phyloP scores from a whole-genome alignment of 1,140 invertebrate species.

The Trachymyrmex septentrionalis region DNA sequence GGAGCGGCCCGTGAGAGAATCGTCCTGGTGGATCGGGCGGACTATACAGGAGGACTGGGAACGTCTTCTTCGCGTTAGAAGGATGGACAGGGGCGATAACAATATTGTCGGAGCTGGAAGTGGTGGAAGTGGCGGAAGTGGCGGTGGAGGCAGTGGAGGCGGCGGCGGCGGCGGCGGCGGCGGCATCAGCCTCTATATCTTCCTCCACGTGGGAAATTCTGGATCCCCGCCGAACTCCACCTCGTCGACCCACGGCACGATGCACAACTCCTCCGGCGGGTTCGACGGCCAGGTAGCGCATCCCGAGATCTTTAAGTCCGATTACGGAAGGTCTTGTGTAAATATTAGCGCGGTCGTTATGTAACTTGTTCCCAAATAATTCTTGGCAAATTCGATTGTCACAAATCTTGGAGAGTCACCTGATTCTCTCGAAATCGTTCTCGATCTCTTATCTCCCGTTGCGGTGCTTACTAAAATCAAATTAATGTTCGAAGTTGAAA shows the following conservation, averaged over 20 bases:
- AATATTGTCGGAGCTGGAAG: slow-evolving; percentile 52
- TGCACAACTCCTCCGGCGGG: slow-evolving; percentile 77
- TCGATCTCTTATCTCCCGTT: neutral
- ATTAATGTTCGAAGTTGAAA: neutral
- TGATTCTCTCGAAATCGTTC: neutral
- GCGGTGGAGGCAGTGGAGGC: slow-evolving; percentile 4
- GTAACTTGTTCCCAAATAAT: neutral
- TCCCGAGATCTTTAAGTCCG: neutral
- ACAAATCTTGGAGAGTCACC: neutral
- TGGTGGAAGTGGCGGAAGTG: slow-evolving; percentile 7
- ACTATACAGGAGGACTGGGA: slow-evolving; percentile 8
- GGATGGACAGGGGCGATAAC: slow-evolving; percentile 81
- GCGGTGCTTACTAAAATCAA: neutral
- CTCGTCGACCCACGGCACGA: slow-evolving; percentile 74
- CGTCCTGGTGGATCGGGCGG: slow-evolving; percentile 23
- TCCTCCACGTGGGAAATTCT: slow-evolving; percentile 76
- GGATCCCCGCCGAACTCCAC: slow-evolving; percentile 78
- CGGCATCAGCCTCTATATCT: slow-evolving; percentile 38
- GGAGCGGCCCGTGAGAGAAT: slow-evolving; percentile 60
- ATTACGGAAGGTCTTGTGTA: neutral
- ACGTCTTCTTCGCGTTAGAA: slow-evolving; percentile 50
- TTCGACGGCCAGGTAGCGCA: slow-evolving; percentile 79
- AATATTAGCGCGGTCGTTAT: slow-evolving; percentile 20
- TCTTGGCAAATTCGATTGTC: neutral
- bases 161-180: slow-evolving; percentile 8